Evolutionary conservation across 2,888 invertebrate genomes (phyloP).

Genomic region (Cetonia aurata): DNA sequence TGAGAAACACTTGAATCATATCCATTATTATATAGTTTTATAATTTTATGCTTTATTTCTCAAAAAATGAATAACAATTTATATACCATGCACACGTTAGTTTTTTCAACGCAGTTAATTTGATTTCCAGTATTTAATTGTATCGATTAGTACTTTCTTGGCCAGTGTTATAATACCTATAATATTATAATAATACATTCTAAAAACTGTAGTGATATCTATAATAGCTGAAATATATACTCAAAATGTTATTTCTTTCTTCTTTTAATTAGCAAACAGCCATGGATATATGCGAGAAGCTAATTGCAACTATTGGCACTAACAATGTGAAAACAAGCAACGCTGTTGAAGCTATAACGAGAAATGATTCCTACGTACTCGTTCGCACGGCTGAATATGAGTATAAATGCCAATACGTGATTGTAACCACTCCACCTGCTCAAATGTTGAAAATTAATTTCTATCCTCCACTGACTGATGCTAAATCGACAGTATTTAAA

Average conservation of each 20-base stretch:
- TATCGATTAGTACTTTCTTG: too few relatives aligned
- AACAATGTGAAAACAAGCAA: conserved; percentile 48
- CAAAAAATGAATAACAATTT: too few relatives aligned
- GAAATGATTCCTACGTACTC: conserved; percentile 45
- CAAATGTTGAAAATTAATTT: conserved; percentile 55
- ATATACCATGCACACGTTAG: too few relatives aligned
- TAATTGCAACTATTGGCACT: conserved; percentile 49
- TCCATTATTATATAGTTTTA: too few relatives aligned
- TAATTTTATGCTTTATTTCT: too few relatives aligned
- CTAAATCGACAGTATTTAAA: conserved; percentile 45
- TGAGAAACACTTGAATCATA: too few relatives aligned
- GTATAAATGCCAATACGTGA: conserved; percentile 52
- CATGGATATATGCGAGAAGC: conserved; percentile 45
- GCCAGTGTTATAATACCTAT: too few relatives aligned
- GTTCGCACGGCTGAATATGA: conserved; percentile 49
- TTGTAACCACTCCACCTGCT: conserved; percentile 55
- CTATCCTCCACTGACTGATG: conserved; percentile 51
- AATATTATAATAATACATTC: too few relatives aligned
- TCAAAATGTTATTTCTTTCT: neutral
- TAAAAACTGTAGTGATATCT: too few relatives aligned
- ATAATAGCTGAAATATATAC: too few relatives aligned
- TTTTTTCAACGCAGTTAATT: too few relatives aligned
- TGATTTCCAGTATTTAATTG: too few relatives aligned
- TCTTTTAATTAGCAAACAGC: conserved; percentile 19
- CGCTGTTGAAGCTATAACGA: conserved; percentile 50